Evolutionary conservation across 2,888 invertebrate genomes (phyloP).

Genomic region (Dynastes tityus): DNA sequence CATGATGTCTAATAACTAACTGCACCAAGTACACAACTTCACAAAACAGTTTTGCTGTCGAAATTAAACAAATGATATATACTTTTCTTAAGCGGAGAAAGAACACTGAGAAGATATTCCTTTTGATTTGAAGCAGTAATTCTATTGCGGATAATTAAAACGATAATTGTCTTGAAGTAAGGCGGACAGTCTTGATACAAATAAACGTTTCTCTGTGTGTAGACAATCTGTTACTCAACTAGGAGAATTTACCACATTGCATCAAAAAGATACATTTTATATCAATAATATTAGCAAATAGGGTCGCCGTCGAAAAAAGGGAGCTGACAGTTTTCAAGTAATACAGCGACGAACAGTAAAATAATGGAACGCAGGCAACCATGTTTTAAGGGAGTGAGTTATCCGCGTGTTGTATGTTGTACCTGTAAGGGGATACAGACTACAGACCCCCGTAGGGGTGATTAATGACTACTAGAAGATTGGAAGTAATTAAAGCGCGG

Average conservation of each 20-base stretch:
- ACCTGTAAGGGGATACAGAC: slow-evolving; percentile 52
- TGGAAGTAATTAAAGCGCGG: slow-evolving; percentile 72
- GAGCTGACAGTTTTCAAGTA: slow-evolving; percentile 38
- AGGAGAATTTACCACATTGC: not conserved
- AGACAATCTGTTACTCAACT: no score
- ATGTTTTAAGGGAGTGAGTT: slow-evolving; percentile 40
- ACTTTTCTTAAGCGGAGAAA: no score
- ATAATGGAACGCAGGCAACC: slow-evolving; percentile 44
- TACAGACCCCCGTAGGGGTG: slow-evolving; percentile 60
- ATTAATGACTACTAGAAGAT: slow-evolving; percentile 72
- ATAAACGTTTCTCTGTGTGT: no score
- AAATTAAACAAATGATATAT: no score
- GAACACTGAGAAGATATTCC: no score
- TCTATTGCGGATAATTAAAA: no score
- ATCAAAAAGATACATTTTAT: not conserved
- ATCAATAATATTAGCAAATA: not conserved
- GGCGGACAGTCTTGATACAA: no score
- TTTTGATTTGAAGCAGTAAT: no score
- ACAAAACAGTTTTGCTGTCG: no score
- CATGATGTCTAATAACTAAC: no score
- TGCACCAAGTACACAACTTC: no score
- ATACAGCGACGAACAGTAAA: slow-evolving; percentile 30
- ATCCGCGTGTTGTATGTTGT: slow-evolving; percentile 50
- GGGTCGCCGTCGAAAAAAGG: slow-evolving; percentile 8
- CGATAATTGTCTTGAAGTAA: no score